Evolutionary conservation across 2,113 vertebrate species (phyloP), one percentile per base, ranked within the genome.

Genomic region (Motacilla tschutschensis): DNA sequence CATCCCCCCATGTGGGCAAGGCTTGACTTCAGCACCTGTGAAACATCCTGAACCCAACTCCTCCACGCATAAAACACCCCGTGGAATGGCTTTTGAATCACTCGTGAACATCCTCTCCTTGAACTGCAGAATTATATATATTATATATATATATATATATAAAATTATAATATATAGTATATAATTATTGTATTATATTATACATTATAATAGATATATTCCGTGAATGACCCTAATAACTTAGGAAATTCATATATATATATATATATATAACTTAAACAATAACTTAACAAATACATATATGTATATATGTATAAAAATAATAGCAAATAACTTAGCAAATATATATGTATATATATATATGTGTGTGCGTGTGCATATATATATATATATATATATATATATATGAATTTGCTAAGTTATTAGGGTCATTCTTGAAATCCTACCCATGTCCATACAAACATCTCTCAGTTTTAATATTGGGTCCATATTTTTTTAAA

Each of bases 1-100:
- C 24, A 46, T 20, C 40, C 40, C 35, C 41, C 58, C 35, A 0
- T 0, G 3, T 1, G 38, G 35, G 47, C 16, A 35, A 41, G 28
- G 26, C 43, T 3, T 8, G 19, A n/a, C 29, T 36, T 41, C 35
- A 8, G 4, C 48, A 12, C n/a, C 41, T 6, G 14, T 18, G 43
- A 51, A 66, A 66, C 5, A 4, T 10, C 29, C 10, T 1, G 5
- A 80, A 24, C 12, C 14, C 51, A 7, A 35, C 12, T 50, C 57
- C n/a, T 29, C 8, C 58, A 17, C 29, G 17, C 15, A 59, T 2
- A 12, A 33, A 64, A 11, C 20, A 43, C 22, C 10, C 41, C 35
- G 2, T 0, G 13, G 22, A 58, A 77, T 5, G 20, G 12, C 29
- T 35, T 47, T 12, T 0, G 38, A 60, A 72, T 16, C 1, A 14